Evolutionary conservation across 2,888 invertebrate genomes (phyloP).

Genomic region (Cheilosia vernalis): DNA sequence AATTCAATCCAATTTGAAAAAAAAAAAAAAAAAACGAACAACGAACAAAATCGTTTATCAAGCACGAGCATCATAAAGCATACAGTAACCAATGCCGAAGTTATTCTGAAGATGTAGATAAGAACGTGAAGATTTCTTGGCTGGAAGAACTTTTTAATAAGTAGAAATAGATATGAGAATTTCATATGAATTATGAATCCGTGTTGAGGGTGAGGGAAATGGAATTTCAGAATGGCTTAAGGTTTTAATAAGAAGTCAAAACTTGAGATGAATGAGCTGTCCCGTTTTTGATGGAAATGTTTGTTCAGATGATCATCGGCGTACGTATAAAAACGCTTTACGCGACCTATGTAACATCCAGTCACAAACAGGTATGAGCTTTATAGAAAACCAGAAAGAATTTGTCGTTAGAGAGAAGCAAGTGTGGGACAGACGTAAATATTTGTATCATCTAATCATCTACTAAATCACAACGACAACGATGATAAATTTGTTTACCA

Average conservation of each 20-base stretch:
- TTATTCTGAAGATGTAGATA: slow-evolving; percentile 43
- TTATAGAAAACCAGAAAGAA: too few species aligned
- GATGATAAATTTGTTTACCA: too few species aligned
- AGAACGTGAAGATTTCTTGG: slow-evolving; percentile 4
- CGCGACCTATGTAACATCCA: too few species aligned
- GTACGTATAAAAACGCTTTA: not conserved
- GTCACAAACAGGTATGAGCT: too few species aligned
- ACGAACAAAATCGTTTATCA: slow-evolving; percentile 45
- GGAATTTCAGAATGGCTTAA: not conserved
- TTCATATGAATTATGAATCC: slow-evolving; percentile 15
- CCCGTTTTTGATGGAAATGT: slow-evolving; percentile 34
- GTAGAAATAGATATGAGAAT: not conserved
- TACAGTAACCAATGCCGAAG: slow-evolving; percentile 23
- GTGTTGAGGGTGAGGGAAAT: not conserved
- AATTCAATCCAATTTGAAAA: slow-evolving; percentile 48
- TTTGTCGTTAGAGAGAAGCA: too few species aligned
- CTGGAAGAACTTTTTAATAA: slow-evolving; percentile 23
- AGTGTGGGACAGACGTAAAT: too few species aligned
- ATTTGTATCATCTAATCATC: too few species aligned
- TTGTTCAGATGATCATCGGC: slow-evolving; percentile 14
- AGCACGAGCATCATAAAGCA: slow-evolving; percentile 48
- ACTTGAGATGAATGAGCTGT: slow-evolving; percentile 27
- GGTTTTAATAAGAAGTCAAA: slow-evolving; percentile 26
- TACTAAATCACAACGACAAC: too few species aligned
- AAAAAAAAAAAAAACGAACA: slow-evolving; percentile 14